A percentile compares a stretch with the other conserved stretches of the same genome.
Evolutionary conservation across 2,888 invertebrate species (phyloP).

Genomic region (Trisateles emortualis): DNA sequence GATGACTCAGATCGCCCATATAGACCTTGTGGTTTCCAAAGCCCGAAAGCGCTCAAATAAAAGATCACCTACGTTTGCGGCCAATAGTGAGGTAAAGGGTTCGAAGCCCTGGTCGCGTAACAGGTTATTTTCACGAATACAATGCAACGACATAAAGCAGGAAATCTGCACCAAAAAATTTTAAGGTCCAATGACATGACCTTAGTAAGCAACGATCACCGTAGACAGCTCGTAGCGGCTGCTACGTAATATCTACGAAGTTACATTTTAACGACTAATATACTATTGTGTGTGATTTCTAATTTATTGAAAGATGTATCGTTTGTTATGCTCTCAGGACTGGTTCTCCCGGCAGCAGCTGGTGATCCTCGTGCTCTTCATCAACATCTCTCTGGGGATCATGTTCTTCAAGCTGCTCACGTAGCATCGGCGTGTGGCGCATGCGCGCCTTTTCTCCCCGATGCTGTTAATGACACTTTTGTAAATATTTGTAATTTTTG

Average conservation of each 20-base stretch:
- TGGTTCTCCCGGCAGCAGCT: conserved; percentile 98
- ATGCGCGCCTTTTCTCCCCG: conserved; percentile 61
- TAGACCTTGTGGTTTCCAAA: no score
- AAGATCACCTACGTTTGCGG: no score
- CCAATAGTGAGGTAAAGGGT: no score
- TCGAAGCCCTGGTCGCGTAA: no score
- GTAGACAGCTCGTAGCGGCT: conserved; percentile 14
- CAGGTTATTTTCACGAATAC: no score
- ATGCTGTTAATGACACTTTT: conserved; percentile 59
- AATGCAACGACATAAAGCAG: no score
- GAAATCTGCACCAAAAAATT: no score
- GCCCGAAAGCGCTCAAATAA: no score
- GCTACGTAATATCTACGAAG: conserved; percentile 33
- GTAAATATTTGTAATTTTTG: conserved; percentile 74
- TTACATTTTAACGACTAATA: background rate
- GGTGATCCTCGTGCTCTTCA: conserved; percentile 96
- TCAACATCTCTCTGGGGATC: conserved; percentile 97
- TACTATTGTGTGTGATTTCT: background rate
- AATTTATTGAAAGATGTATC: background rate
- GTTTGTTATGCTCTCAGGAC: conserved; percentile 88
- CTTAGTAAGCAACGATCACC: background rate
- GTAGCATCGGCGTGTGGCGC: conserved; percentile 91
- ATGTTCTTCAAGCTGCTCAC: conserved; percentile 98
- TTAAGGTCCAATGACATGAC: background rate
- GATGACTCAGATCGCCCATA: no score